These are phyloP conservation scores for Pantelozetes paolii DNA, from an alignment of 2,888 invertebrate species.

Conservation along the genomic window DNA sequence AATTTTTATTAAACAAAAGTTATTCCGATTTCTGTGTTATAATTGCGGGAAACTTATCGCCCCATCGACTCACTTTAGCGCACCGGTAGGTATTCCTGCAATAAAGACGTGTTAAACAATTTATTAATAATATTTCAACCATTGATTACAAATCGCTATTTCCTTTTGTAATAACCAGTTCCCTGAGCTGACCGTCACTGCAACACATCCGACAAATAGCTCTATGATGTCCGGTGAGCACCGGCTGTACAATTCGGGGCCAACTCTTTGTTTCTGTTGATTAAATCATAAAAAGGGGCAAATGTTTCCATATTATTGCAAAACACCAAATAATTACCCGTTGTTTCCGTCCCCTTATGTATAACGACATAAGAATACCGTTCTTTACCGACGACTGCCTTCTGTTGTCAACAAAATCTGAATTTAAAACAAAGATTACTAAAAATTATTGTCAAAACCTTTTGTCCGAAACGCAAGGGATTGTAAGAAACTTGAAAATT, in stretches of 20 bases:
- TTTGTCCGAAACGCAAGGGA: constrained; percentile 56
- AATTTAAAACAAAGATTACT: background rate
- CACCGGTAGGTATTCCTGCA: constrained; percentile 66
- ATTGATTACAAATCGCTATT: constrained; percentile 67
- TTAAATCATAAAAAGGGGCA: background rate
- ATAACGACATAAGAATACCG: constrained; percentile 74
- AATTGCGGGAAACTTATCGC: constrained; percentile 69
- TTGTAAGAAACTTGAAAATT: constrained; percentile 66
- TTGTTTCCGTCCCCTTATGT: constrained; percentile 62
- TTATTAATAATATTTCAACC: constrained; percentile 28
- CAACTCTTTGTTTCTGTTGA: constrained; percentile 55
- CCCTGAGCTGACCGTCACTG: constrained; percentile 65
- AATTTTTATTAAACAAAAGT: no score
- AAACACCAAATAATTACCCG: background rate
- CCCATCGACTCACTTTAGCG: constrained; percentile 70
- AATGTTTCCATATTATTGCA: no score
- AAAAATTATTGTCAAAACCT: background rate
- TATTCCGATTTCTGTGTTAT: constrained; percentile 30
- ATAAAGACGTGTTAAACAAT: constrained; percentile 44
- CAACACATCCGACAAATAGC: constrained; percentile 74
- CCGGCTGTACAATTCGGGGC: constrained; percentile 74
- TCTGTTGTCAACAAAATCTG: background rate
- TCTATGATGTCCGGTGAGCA: constrained; percentile 66
- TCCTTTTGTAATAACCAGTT: constrained; percentile 68
- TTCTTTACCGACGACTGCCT: constrained; percentile 53